Percentiles rank a stretch among this genome's conserved stretches.
Evolutionary conservation across 2,888 invertebrate genomes (phyloP).

Genomic region (Epiblema foenella): DNA sequence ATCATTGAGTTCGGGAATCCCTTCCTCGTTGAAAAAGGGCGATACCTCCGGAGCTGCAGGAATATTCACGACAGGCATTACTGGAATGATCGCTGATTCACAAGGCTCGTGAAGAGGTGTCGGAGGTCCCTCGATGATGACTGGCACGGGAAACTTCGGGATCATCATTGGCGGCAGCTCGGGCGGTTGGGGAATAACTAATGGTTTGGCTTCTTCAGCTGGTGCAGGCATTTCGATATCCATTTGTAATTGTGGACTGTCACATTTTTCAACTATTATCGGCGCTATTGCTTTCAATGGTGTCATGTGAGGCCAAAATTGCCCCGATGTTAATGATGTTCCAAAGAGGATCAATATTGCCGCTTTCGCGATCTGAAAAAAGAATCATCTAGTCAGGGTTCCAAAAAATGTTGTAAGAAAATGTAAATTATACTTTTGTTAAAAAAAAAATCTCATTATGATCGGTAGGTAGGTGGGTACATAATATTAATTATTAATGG

Average conservation of each 20-base stretch:
- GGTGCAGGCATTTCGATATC: conserved; percentile 36
- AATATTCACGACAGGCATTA: conserved; percentile 21
- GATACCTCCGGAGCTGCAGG: conserved; percentile 27
- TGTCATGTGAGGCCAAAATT: neutral
- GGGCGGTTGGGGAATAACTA: conserved; percentile 46
- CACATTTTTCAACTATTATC: conserved; percentile 28
- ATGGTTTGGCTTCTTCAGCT: conserved; percentile 33
- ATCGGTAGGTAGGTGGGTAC: too few species aligned
- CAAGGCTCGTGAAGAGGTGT: conserved; percentile 5
- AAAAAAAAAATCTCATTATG: neutral
- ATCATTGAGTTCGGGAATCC: conserved; percentile 3
- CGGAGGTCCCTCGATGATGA: conserved; percentile 29
- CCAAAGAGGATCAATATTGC: conserved; percentile 29
- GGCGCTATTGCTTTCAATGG: conserved; percentile 16
- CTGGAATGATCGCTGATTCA: conserved; percentile 11
- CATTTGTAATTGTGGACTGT: conserved; percentile 28
- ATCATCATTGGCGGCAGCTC: conserved; percentile 40
- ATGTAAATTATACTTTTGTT: neutral
- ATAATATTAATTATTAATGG: too few species aligned
- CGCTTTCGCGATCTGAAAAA: conserved; percentile 28
- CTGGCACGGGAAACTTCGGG: conserved; percentile 38
- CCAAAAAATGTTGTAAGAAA: neutral
- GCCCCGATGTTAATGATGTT: conserved; percentile 23
- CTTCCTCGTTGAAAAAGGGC: neutral
- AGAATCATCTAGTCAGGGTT: neutral